phyloP scores from a whole-genome alignment of 2,888 invertebrate species.

The Dryadula phaetusa region DNA sequence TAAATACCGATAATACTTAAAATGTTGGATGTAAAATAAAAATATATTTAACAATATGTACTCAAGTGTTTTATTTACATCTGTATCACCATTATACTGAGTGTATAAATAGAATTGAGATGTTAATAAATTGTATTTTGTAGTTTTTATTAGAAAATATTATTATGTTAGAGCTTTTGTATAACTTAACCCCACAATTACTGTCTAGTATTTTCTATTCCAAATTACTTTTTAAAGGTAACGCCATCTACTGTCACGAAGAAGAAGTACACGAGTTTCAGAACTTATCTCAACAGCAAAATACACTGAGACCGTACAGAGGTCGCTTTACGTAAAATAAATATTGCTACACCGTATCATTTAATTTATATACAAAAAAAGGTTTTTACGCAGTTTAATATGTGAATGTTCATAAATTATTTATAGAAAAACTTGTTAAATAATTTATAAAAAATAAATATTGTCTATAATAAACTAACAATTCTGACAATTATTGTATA shows the following conservation, averaged over 20 bases:
- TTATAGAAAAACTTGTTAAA: background rate
- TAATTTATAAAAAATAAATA: background rate
- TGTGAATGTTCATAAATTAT: background rate
- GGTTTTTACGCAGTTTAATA: background rate
- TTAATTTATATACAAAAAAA: background rate
- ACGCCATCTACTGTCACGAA: constrained; percentile 4
- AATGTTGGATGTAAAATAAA: constrained; percentile 76
- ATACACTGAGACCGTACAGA: background rate
- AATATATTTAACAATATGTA: constrained; percentile 47
- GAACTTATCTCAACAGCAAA: background rate
- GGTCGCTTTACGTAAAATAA: constrained; percentile 1
- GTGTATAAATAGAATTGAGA: background rate
- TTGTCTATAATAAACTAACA: background rate
- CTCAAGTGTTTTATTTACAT: constrained; percentile 32
- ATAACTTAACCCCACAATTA: too few relatives aligned
- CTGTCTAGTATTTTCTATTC: too few relatives aligned
- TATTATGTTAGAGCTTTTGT: too few relatives aligned
- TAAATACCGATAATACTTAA: constrained; percentile 64
- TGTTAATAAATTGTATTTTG: background rate
- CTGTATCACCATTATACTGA: background rate
- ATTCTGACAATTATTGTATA: background rate
- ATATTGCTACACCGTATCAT: background rate
- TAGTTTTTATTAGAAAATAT: background rate
- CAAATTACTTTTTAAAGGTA: too few relatives aligned
- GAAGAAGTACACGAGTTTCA: background rate